Conservation (phyloP, 2,888 invertebrate species). For the Pachliopta kotzebuea region DNA sequence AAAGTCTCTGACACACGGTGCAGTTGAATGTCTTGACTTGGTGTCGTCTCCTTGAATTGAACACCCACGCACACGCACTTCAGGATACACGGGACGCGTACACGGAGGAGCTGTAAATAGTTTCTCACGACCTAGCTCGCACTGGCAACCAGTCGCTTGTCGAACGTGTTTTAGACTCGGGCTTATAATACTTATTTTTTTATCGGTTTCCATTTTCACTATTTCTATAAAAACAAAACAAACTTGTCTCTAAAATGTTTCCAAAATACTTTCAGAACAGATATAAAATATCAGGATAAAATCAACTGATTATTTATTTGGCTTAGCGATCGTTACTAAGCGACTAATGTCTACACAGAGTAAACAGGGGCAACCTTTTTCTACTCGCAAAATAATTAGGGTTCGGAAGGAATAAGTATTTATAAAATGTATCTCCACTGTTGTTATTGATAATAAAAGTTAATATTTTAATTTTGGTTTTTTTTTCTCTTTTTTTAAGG, state of each 20-base stretch:
- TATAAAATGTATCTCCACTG: not conserved
- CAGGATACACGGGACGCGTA: no score
- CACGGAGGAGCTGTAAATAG: conserved; percentile 69
- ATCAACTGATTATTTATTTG: conserved; percentile 41
- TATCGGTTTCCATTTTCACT: conserved; percentile 41
- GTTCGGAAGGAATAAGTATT: not conserved
- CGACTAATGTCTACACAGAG: conserved; percentile 18
- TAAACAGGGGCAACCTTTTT: conserved; percentile 7
- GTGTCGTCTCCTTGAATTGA: conserved; percentile 46
- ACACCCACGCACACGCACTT: conserved; percentile 49
- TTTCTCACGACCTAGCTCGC: conserved; percentile 71
- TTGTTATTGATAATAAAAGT: no score
- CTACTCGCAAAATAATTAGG: not conserved
- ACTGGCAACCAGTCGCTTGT: conserved; percentile 60
- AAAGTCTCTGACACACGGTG: conserved; percentile 58
- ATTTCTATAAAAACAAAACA: conserved; percentile 17
- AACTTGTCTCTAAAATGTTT: conserved; percentile 13
- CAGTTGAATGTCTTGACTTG: conserved; percentile 56
- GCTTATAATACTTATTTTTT: conserved; percentile 48
- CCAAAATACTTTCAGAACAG: conserved; percentile 20
- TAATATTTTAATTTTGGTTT: no score
- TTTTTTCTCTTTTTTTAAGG: no score
- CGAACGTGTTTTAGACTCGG: conserved; percentile 49
- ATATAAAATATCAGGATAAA: conserved; percentile 10
- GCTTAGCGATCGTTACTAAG: conserved; percentile 30